Percentiles rank a stretch among this genome's conserved stretches.
These are phyloP conservation scores for Ethmia dodecea DNA, from an alignment of 2,888 invertebrate species.

Conservation along the genomic window DNA sequence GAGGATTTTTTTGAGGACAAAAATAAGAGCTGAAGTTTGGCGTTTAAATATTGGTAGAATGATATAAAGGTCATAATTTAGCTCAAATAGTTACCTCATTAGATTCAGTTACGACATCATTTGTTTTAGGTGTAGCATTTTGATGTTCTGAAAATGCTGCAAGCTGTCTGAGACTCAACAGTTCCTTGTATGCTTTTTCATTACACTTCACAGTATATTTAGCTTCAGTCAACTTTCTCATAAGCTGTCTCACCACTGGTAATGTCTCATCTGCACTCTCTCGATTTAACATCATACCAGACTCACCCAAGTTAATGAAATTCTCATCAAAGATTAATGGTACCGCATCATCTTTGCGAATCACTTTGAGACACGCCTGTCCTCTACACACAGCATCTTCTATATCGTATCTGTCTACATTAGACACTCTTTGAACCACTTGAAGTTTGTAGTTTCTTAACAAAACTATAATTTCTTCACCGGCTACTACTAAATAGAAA, in stretches of 20 bases:
- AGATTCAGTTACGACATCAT: slow-evolving; percentile 23
- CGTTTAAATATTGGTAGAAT: no score
- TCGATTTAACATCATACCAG: not conserved
- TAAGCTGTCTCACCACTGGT: slow-evolving; percentile 39
- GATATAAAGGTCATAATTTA: no score
- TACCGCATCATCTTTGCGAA: slow-evolving; percentile 43
- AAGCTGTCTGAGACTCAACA: slow-evolving; percentile 39
- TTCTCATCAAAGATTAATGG: slow-evolving; percentile 56
- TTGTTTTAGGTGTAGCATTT: slow-evolving; percentile 32
- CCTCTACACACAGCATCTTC: slow-evolving; percentile 41
- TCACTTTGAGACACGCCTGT: slow-evolving; percentile 38
- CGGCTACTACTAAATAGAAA: slow-evolving; percentile 43
- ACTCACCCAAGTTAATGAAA: slow-evolving; percentile 34
- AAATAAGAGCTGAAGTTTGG: no score
- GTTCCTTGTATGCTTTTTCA: slow-evolving; percentile 37
- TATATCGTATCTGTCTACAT: slow-evolving; percentile 41
- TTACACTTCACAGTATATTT: slow-evolving; percentile 43
- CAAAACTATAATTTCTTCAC: slow-evolving; percentile 39
- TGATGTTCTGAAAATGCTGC: slow-evolving; percentile 39
- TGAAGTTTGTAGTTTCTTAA: slow-evolving; percentile 31
- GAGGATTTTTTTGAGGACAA: no score
- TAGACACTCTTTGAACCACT: slow-evolving; percentile 31
- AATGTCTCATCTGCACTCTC: slow-evolving; percentile 7
- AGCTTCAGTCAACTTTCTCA: slow-evolving; percentile 48
- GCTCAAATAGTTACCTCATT: not conserved